Evolutionary conservation across 2,113 vertebrate species (phyloP).

Genomic region (Stomatorhinus ivindoensis): DNA sequence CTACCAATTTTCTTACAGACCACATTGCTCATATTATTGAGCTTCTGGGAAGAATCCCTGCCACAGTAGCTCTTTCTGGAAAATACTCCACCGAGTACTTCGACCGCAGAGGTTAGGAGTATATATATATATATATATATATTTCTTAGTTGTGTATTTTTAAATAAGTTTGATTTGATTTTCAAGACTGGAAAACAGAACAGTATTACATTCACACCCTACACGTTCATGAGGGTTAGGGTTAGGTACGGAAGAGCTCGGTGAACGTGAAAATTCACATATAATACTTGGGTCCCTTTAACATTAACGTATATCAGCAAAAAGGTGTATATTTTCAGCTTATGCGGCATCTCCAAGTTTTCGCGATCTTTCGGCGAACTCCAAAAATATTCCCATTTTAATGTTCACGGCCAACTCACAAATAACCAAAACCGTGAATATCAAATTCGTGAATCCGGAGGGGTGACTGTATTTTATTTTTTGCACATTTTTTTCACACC

Average conservation of each 20-base stretch:
- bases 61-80: conserved; percentile 59
- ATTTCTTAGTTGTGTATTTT: background rate
- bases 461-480: background rate
- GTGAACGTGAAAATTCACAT: background rate
- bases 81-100: conserved; percentile 71
- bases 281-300: background rate
- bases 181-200: background rate
- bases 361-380: background rate
- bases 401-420: background rate
- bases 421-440: background rate
- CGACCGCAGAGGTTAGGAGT: conserved; percentile 61
- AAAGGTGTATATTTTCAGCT: background rate
- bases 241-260: background rate
- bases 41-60: conserved; percentile 72
- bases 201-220: background rate
- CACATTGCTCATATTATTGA: conserved; percentile 73
- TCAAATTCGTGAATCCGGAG: background rate
- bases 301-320: background rate
- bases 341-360: background rate
- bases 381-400: background rate
- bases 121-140: background rate
- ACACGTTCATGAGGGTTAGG: background rate
- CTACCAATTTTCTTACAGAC: conserved; percentile 50
- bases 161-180: background rate
- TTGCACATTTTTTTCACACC: background rate